phyloP scores from a whole-genome alignment of 1,140 invertebrate genomes.

The Eriocheir sinensis region DNA sequence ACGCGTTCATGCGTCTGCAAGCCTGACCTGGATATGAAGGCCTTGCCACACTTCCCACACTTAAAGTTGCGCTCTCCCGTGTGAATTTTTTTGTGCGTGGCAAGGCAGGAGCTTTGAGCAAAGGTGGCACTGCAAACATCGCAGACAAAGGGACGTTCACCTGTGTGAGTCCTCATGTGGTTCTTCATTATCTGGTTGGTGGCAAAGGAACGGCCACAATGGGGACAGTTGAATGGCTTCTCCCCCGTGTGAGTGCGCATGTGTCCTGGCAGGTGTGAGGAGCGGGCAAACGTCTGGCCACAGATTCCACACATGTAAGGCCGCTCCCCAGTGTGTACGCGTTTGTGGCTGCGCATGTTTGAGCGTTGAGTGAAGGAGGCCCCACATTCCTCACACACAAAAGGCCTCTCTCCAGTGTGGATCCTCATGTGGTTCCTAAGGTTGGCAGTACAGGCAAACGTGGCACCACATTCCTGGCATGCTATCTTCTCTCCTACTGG shows the following conservation, averaged over 20 bases:
- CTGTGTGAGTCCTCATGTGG: slow-evolving; percentile 81
- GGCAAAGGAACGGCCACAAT: slow-evolving; percentile 81
- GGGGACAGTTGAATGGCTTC: slow-evolving; percentile 80
- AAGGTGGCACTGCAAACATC: slow-evolving; percentile 83
- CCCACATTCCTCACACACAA: slow-evolving; percentile 85
- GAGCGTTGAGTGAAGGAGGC: slow-evolving; percentile 76
- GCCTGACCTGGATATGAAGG: slow-evolving; percentile 83
- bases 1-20: slow-evolving; percentile 76
- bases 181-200: slow-evolving; percentile 82
- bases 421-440: slow-evolving; percentile 89
- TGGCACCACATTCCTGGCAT: slow-evolving; percentile 69
- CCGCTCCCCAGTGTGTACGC: slow-evolving; percentile 88
- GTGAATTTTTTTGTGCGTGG: slow-evolving; percentile 89
- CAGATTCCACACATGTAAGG: slow-evolving; percentile 86
- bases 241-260: slow-evolving; percentile 80
- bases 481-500: slow-evolving; percentile 55
- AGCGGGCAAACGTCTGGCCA: slow-evolving; percentile 79
- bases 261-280: slow-evolving; percentile 75
- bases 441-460: slow-evolving; percentile 72
- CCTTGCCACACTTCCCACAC: slow-evolving; percentile 85
- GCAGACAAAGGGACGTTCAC: slow-evolving; percentile 85
- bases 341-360: slow-evolving; percentile 94
- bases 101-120: slow-evolving; percentile 73
- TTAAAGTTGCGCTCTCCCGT: slow-evolving; percentile 86
- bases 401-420: slow-evolving; percentile 95